phyloP scores from a whole-genome alignment of 2,113 vertebrate species.

The Polyodon spathula region DNA sequence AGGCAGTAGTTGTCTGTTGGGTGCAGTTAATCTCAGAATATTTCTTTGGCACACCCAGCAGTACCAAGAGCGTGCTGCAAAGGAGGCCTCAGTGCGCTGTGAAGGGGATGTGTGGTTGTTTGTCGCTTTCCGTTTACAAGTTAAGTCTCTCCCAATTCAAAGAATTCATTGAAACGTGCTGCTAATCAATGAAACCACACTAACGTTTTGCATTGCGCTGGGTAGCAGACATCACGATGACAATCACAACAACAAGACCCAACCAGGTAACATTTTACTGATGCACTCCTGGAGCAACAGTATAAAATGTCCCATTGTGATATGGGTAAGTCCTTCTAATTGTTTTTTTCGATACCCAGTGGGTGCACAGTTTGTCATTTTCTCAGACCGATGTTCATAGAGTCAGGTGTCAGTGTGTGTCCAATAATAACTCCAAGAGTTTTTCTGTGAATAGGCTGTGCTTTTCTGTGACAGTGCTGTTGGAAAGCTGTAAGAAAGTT shows the following conservation, averaged over 20 bases:
- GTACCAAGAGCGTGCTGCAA: too few relatives aligned
- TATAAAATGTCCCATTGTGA: constrained; percentile 3
- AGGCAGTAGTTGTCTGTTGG: too few relatives aligned
- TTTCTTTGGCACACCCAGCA: too few relatives aligned
- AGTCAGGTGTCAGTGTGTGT: too few relatives aligned
- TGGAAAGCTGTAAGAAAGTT: too few relatives aligned
- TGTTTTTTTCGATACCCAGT: too few relatives aligned
- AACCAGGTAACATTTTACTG: background rate
- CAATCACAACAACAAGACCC: background rate
- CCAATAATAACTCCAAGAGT: too few relatives aligned
- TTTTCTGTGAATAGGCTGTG: too few relatives aligned
- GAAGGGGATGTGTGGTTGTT: constrained; percentile 2
- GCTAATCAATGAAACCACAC: constrained; percentile 5
- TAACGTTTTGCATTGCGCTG: background rate
- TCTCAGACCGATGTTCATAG: too few relatives aligned
- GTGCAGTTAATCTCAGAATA: too few relatives aligned
- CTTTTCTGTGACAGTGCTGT: too few relatives aligned
- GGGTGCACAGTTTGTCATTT: too few relatives aligned
- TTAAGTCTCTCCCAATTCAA: constrained; percentile 12
- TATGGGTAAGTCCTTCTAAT: constrained; percentile 5
- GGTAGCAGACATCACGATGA: background rate
- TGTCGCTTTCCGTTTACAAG: constrained; percentile 2
- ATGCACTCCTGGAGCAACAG: background rate
- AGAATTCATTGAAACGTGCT: constrained; percentile 6
- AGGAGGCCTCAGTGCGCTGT: background rate